These are phyloP conservation scores for Parauchenoglanis punctatus DNA, from an alignment of 2,797 vertebrate genomes.

Conservation along the genomic window DNA sequence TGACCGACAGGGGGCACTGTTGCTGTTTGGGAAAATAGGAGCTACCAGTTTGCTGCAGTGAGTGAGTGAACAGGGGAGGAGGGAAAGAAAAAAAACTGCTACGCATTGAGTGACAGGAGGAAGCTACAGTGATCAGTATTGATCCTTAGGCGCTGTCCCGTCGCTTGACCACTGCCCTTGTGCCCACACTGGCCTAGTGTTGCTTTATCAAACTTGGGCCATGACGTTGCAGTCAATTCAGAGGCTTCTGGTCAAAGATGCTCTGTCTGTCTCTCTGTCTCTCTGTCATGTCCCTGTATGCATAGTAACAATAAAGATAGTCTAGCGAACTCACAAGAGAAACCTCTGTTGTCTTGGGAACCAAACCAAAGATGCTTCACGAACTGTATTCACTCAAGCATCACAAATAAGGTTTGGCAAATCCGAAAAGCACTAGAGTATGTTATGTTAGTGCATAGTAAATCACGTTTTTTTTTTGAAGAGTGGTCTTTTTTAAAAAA, in stretches of 20 bases:
- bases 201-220: constrained; percentile 54
- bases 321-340: constrained; percentile 43
- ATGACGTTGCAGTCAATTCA: constrained; percentile 56
- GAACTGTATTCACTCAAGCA: constrained; percentile 34
- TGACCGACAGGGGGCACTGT: constrained; percentile 82
- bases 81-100: constrained; percentile 27
- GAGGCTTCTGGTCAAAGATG: constrained; percentile 17
- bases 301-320: constrained; percentile 46
- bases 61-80: constrained; percentile 46
- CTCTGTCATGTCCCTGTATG: constrained; percentile 32
- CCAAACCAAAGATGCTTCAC: constrained; percentile 53
- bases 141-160: constrained; percentile 66
- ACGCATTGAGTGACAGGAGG: constrained; percentile 74
- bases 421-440: not conserved
- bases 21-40: constrained; percentile 67
- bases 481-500: not conserved
- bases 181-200: constrained; percentile 59
- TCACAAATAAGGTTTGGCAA: constrained; percentile 22
- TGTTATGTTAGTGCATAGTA: constrained; percentile 16
- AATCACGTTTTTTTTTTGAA: not conserved
- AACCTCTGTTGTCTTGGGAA: constrained; percentile 56
- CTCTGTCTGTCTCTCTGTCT: constrained; percentile 22
- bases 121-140: constrained; percentile 74
- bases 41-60: constrained; percentile 66
- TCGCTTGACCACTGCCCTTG: constrained; percentile 60